A percentile compares a stretch with the other conserved stretches of the same genome.
These are phyloP conservation scores for Enteromius argenteus DNA, from an alignment of 2,797 vertebrate genomes.

Conservation along the genomic window DNA sequence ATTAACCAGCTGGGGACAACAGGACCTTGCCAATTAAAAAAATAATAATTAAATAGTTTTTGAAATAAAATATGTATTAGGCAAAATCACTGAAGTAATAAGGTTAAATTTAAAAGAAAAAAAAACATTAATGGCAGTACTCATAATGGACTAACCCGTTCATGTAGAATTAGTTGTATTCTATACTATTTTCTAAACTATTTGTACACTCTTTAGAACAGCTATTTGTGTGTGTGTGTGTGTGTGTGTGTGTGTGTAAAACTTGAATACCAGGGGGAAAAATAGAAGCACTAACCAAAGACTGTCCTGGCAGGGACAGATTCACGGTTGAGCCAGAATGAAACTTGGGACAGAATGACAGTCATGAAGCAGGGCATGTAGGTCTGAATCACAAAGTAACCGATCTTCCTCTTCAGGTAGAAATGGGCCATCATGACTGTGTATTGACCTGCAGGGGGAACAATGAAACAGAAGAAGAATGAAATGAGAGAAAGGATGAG, in stretches of 20 bases:
- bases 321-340: conserved; percentile 98
- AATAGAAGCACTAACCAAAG: conserved; percentile 86
- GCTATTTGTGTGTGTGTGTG: not conserved
- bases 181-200: not conserved
- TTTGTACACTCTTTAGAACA: not conserved
- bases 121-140: not conserved
- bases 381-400: conserved; percentile 98
- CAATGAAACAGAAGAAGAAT: not conserved
- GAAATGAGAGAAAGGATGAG: conserved; percentile 15
- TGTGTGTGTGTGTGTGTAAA: not conserved
- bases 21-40: not conserved
- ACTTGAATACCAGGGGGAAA: not conserved
- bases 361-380: conserved; percentile 99
- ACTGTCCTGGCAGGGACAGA: conserved; percentile 97
- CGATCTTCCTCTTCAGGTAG: conserved; percentile 97
- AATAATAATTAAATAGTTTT: not conserved
- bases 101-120: not conserved
- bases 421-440: conserved; percentile 98
- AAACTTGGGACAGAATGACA: conserved; percentile 96
- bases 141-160: not conserved
- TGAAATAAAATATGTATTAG: not conserved
- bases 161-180: not conserved
- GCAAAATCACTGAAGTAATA: not conserved
- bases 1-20: not conserved
- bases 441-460: conserved; percentile 86